phyloP scores from a whole-genome alignment of 2,888 invertebrate species.

The Seira musarum region DNA sequence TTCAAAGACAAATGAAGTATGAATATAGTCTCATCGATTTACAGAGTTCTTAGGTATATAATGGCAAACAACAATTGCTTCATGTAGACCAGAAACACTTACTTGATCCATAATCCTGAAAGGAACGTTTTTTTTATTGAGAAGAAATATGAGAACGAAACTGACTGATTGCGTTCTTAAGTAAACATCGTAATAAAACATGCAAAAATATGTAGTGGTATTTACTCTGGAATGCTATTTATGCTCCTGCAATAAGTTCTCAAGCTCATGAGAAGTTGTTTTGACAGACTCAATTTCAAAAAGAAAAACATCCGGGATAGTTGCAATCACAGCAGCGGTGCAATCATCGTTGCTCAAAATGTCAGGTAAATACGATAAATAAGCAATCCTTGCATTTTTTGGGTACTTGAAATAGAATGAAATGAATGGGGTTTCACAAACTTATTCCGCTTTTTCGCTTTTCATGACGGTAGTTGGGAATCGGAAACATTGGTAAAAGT shows the following conservation, averaged over 20 bases:
- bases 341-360: background rate
- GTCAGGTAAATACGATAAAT: background rate
- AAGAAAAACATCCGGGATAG: too few species aligned
- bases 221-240: background rate
- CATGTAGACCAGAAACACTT: background rate
- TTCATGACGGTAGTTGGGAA: too few species aligned
- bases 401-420: background rate
- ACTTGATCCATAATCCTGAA: background rate
- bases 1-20: conserved; percentile 12
- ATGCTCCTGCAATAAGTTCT: background rate
- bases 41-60: background rate
- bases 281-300: background rate
- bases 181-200: conserved; percentile 1
- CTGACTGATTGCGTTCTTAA: background rate
- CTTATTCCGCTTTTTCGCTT: too few species aligned
- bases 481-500: too few species aligned
- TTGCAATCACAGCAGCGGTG: too few species aligned
- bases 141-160: too few species aligned
- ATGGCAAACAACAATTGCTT: background rate
- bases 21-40: background rate
- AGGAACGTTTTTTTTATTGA: background rate
- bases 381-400: background rate
- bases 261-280: background rate
- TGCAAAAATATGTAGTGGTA: background rate
- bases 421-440: background rate